Conservation (phyloP, 2,888 invertebrate species). For the Sarcophaga carnaria region DNA sequence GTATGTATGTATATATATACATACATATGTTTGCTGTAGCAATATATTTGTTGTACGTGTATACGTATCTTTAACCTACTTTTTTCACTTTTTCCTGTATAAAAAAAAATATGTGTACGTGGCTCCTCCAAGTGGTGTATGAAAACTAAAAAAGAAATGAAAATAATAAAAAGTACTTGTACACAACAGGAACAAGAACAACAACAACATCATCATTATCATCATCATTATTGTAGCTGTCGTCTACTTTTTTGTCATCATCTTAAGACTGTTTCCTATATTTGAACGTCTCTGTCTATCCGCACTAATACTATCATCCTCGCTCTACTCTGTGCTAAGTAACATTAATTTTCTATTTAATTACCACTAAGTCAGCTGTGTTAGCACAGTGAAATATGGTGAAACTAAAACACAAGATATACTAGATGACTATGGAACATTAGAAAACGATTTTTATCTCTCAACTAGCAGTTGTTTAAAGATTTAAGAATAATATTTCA, state of each 20-base stretch:
- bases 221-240: conserved; percentile 50
- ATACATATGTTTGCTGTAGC: not conserved
- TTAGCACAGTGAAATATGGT: not conserved
- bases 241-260: conserved; percentile 45
- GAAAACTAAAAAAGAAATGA: conserved; percentile 26
- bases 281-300: conserved; percentile 27
- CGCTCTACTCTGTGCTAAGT: not conserved
- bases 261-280: conserved; percentile 23
- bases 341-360: conserved; percentile 38
- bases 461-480: too few species aligned
- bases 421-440: not conserved
- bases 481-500: too few species aligned
- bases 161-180: conserved; percentile 55
- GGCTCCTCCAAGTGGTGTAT: conserved; percentile 11
- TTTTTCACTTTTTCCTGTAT: conserved; percentile 46
- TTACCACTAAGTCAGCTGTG: not conserved
- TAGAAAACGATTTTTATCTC: too few species aligned
- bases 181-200: conserved; percentile 12
- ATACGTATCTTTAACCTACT: conserved; percentile 55
- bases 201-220: conserved; percentile 29
- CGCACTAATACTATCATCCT: not conserved
- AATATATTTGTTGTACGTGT: conserved; percentile 13
- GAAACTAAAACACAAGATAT: not conserved
- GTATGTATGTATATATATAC: not conserved
- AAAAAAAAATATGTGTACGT: not conserved